Evolutionary conservation across 2,113 vertebrate genomes (phyloP).

Genomic region (Jacana jacana): DNA sequence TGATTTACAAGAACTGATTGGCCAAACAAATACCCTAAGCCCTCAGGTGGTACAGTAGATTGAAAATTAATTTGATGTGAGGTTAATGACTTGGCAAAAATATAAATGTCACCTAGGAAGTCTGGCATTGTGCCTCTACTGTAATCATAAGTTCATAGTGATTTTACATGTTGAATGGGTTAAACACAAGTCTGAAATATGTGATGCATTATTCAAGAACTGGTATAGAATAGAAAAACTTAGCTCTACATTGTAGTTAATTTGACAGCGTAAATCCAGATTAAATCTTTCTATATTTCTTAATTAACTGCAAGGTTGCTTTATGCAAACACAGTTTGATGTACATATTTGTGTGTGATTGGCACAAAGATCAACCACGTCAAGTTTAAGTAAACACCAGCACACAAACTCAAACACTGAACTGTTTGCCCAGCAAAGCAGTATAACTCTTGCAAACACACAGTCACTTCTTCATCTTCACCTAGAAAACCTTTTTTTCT

Average conservation of each 20-base stretch:
- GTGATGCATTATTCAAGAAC: not conserved
- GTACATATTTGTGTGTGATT: conserved; percentile 36
- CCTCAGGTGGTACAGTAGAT: not conserved
- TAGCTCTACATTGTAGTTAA: not conserved
- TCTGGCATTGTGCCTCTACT: not conserved
- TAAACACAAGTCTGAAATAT: not conserved
- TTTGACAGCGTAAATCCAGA: not conserved
- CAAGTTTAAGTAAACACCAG: not conserved
- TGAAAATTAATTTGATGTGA: not conserved
- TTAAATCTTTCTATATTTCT: conserved; percentile 8
- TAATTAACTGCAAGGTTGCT: conserved; percentile 15
- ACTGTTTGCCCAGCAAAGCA: conserved; percentile 41
- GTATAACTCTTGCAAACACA: conserved; percentile 36
- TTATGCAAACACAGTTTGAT: conserved; percentile 4
- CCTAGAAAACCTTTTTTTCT: not conserved
- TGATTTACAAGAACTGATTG: not conserved
- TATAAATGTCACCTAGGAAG: not conserved
- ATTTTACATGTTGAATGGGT: not conserved
- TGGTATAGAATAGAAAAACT: not conserved
- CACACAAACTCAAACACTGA: conserved; percentile 35
- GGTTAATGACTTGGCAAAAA: not conserved
- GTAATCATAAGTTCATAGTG: not conserved
- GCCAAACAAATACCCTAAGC: conserved; percentile 4
- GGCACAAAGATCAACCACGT: conserved; percentile 25
- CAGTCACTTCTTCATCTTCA: not conserved